phyloP scores from a whole-genome alignment of 2,888 invertebrate species.

The Dorcus hopei region DNA sequence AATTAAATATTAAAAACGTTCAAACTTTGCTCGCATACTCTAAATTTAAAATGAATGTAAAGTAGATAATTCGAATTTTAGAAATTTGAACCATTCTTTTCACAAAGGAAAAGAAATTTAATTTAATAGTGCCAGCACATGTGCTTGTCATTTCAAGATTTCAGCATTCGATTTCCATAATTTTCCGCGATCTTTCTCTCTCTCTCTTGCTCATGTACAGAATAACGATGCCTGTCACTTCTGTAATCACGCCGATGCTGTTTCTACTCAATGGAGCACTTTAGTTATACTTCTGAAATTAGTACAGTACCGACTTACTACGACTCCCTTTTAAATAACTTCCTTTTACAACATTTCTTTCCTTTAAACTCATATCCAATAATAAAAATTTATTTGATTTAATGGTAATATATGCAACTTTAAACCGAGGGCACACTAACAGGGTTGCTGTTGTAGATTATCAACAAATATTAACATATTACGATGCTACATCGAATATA shows the following conservation, averaged over 20 bases:
- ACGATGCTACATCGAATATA: too few species aligned
- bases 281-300: constrained; percentile 21
- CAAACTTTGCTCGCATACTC: constrained; percentile 47
- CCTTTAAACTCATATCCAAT: background rate
- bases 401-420: background rate
- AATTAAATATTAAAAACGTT: constrained; percentile 54
- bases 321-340: constrained; percentile 1
- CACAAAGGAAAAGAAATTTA: constrained; percentile 48
- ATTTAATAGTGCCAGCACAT: constrained; percentile 50
- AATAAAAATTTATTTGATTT: constrained; percentile 2
- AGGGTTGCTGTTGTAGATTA: too few species aligned
- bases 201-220: background rate
- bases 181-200: constrained; percentile 1
- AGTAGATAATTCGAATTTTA: constrained; percentile 53
- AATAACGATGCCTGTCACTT: constrained; percentile 15
- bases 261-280: constrained; percentile 23
- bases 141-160: constrained; percentile 50
- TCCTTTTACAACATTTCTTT: background rate
- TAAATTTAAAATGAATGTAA: constrained; percentile 53
- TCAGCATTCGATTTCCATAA: constrained; percentile 37
- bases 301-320: constrained; percentile 13
- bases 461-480: too few species aligned
- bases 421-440: background rate
- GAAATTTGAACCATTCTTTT: constrained; percentile 50
- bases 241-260: constrained; percentile 17